phyloP scores from a whole-genome alignment of 2,113 vertebrate species.

The Hypomesus transpacificus region DNA sequence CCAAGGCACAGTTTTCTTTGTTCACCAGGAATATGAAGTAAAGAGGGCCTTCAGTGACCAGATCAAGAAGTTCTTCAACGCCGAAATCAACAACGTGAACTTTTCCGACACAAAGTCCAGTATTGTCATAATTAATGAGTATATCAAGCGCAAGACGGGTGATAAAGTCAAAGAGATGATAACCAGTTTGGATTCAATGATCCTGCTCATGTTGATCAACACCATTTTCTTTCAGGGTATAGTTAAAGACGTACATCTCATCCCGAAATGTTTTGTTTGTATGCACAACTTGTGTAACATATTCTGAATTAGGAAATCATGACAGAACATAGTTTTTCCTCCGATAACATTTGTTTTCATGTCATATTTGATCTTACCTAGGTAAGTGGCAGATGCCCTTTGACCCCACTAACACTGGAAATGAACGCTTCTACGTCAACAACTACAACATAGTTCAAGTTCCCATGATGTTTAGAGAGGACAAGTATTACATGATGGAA shows the following conservation, averaged over 20 bases:
- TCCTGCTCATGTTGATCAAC: conserved; percentile 77
- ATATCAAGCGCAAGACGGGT: conserved; percentile 71
- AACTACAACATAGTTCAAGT: conserved; percentile 80
- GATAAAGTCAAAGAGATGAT: conserved; percentile 74
- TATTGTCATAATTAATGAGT: conserved; percentile 74
- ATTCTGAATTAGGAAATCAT: background rate
- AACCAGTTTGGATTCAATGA: conserved; percentile 66
- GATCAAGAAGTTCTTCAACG: conserved; percentile 77
- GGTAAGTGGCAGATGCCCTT: conserved; percentile 84
- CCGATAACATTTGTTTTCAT: background rate
- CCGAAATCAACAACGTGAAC: conserved; percentile 72
- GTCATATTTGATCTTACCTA: conserved; percentile 37
- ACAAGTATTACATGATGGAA: conserved; percentile 68
- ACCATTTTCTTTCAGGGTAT: conserved; percentile 86
- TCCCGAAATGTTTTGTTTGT: background rate
- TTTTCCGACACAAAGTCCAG: conserved; percentile 69
- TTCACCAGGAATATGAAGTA: conserved; percentile 67
- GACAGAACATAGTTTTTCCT: background rate
- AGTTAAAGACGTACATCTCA: background rate
- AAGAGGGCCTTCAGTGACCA: conserved; percentile 72
- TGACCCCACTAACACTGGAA: conserved; percentile 66
- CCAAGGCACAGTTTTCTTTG: conserved; percentile 76
- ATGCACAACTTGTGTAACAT: background rate
- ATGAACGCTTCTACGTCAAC: conserved; percentile 78
- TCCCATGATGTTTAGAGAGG: conserved; percentile 82